Base-by-base conservation (phyloP, 2,113 vertebrate genomes). In the Oceanites oceanicus region DNA sequence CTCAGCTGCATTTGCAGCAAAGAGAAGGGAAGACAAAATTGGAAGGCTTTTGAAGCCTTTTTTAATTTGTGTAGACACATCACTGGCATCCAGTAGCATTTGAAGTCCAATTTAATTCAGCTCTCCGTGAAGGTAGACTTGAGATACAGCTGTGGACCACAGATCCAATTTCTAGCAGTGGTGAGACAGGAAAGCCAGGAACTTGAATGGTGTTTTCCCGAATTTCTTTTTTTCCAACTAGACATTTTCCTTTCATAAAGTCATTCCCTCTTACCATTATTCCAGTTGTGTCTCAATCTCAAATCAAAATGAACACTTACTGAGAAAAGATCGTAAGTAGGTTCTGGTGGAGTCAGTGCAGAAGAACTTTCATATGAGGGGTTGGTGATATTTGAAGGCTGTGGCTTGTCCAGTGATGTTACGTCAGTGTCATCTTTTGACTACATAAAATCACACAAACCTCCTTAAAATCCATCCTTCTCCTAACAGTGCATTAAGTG, bases 341-440 rank as follows among this genome's bases (percentile, higher is more conserved):
- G 83, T 45, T 97, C 97, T 15, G 94, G 72, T 73, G 94, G 76
- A 78, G 88, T 25, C 17, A 70, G 34, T 0, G 79, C 42, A 9
- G 95, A 49, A 16, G 90, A 55, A n/a, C 75, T 97, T 87, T 98
- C 98, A 2, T 98, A 98, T 34, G 97, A 88, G 34, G 98, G 98
- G 77, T 98, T 98, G 7, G 96, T 86, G 93, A 98, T 95, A 16
- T 96, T 98, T 94, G 97, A 92, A 19, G 97, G 92, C 47, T 40
- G 95, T 45, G 96, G 40, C 42, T 97, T 97, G 78, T 97, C 96
- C 29, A 98, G 84, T 19, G 96, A 67, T 0, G 93, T 65, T 19
- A 91, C 88, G 0, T 96, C 73, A 19, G 95, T 85, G 27, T 98
- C 98, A 59, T 98, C 97, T 81, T 98, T 98, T 11, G 97, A 95